Evolutionary conservation across 2,888 invertebrate genomes (phyloP), one percentile per base, ranked within the genome.

Genomic region (Salpingus planirostris): DNA sequence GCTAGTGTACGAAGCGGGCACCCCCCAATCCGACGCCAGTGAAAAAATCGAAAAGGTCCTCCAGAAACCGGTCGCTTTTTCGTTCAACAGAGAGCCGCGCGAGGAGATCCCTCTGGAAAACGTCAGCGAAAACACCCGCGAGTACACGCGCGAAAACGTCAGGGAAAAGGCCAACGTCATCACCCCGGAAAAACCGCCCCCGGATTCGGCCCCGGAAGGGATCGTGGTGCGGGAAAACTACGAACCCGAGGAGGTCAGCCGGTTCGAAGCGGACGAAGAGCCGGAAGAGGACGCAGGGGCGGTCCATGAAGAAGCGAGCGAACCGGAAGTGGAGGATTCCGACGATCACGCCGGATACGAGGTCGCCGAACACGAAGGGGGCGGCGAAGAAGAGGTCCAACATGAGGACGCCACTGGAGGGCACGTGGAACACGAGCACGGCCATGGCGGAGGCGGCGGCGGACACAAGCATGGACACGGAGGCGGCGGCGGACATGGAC

Each of bases 21-120:
- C 36, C 5, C 35, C 43, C 8, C 12, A 34, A n/a, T 28, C 31
- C 30, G 42, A 29, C 27, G 55, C 55, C 15, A 56, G 56, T 49
- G 54, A 54, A 46, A 50, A 50, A 40, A 43, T 55, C 13, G 56
- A 58, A 35, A 62, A 60, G 42, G 35, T 56, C 14, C 41, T 61
- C 6, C 43, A 46, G 14, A 50, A 43, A 21, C 62, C 59, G 8
- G n/a, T 55, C 11, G 48, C 53, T 2, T 60, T 59, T 40, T 54
- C 56, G 1, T 57, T 50, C 29, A 54, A 52, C 36, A 18, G 8
- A 18, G 8, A 18, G n/a, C n/a, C n/a, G n/a, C n/a, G n/a, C 18
- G 18, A 18, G 5, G 18, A 18, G n/a, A n/a, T n/a, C n/a, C n/a
- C n/a, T n/a, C n/a, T n/a, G n/a, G n/a, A n/a, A n/a, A n/a, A n/a